Evolutionary conservation across 2,888 invertebrate genomes (phyloP), one percentile per base, ranked within the genome.

Genomic region (Pristionchus japonicus): DNA sequence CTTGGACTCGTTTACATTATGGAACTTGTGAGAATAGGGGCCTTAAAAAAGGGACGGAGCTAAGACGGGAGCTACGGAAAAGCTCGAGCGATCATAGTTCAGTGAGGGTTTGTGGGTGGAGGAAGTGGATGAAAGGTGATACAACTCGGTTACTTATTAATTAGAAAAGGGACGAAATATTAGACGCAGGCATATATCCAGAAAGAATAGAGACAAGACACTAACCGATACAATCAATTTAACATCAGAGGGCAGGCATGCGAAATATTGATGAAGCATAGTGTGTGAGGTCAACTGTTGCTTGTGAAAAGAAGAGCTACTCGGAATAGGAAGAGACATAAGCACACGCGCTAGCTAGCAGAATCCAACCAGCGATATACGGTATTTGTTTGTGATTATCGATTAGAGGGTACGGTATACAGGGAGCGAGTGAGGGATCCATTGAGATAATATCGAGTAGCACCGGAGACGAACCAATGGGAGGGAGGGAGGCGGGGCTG

Each of bases 181-280:
- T 49, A 47, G 7, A n/a, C n/a, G 52, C 67, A 34, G 34, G 7
- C 1, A 47, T 7, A 20, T 4, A 31, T 34, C 34, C 13, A 23
- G 27, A n/a, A 80, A 47, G 31, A n/a, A 23, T 17, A 52, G 31
- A 52, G 34, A 82, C 49, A n/a, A n/a, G n/a, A 31, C 52, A 82
- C 82, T 82, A 82, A 49, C 52, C 82, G 49, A 82, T 82, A 43
- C 27, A 82, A 52, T 31, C 52, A 77, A 23, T 13, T 67, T 40
- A 74, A 40, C 74, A 74, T 74, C 74, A 74, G 74, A 77, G 77
- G 77, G 77, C 77, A 77, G 70, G 77, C 40, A 47, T 77, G n/a
- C 43, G 27, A 77, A 77, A 47, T 77, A 77, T 77, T 77, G n/a
- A 77, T 11, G n/a, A 23, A 40, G 11, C 17, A 43, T 17, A 4